phyloP scores from a whole-genome alignment of 2,113 vertebrate genomes.

The Grallaria varia region DNA sequence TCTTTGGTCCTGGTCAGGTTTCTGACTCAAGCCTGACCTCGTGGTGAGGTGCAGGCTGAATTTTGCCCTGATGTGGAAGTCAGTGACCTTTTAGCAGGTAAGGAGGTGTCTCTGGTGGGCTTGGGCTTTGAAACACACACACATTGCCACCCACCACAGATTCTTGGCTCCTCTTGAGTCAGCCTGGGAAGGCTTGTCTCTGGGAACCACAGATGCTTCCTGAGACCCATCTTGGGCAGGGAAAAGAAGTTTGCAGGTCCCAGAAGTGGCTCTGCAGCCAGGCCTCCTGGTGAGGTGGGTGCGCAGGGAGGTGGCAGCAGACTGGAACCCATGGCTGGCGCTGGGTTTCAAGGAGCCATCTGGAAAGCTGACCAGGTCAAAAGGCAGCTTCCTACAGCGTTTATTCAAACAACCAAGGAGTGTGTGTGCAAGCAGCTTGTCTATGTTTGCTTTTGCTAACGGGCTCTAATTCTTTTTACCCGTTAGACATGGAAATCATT shows the following conservation, averaged over 20 bases:
- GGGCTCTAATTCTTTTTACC: neutral
- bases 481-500: neutral
- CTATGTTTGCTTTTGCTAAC: neutral
- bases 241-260: neutral
- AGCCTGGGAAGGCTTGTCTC: neutral
- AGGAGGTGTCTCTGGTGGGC: neutral
- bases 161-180: neutral
- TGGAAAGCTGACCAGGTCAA: neutral
- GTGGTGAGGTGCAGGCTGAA: no score
- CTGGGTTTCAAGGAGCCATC: neutral
- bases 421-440: neutral
- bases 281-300: neutral
- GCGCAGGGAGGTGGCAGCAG: neutral
- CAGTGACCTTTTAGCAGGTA: neutral
- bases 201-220: neutral
- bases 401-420: neutral
- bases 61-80: neutral
- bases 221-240: neutral
- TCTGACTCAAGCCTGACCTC: no score
- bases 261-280: neutral
- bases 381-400: neutral
- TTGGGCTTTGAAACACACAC: neutral
- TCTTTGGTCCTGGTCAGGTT: no score
- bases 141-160: neutral
- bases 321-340: neutral